Evolutionary conservation across 2,888 invertebrate species (phyloP).

Genomic region (Parnassius smintheus): DNA sequence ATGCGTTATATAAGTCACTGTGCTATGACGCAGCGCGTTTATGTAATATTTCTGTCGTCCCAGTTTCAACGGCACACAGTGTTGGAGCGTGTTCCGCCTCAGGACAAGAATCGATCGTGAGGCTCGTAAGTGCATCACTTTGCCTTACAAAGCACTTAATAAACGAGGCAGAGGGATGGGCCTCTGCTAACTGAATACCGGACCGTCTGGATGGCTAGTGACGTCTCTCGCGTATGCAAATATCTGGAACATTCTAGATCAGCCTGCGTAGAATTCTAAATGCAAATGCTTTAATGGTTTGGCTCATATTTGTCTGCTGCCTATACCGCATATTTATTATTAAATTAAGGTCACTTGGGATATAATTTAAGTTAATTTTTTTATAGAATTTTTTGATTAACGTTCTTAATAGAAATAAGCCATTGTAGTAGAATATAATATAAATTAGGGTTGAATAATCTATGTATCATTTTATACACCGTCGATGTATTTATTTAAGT

Average conservation of each 20-base stretch:
- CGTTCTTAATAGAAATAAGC: too few relatives aligned
- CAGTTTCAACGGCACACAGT: constrained; percentile 24
- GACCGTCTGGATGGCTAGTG: constrained; percentile 46
- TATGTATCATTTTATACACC: too few relatives aligned
- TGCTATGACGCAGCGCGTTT: constrained; percentile 24
- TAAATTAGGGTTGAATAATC: too few relatives aligned
- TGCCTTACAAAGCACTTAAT: constrained; percentile 26
- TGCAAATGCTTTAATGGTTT: constrained; percentile 17
- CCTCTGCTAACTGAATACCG: constrained; percentile 40
- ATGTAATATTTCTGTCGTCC: constrained; percentile 28
- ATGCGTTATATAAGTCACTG: constrained; percentile 21
- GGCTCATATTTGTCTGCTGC: constrained; percentile 12
- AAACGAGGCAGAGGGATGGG: constrained; percentile 4
- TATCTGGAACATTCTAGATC: constrained; percentile 36
- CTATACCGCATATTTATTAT: not conserved
- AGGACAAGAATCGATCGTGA: constrained; percentile 27
- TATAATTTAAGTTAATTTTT: too few relatives aligned
- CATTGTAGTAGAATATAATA: too few relatives aligned
- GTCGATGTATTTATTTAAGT: too few relatives aligned
- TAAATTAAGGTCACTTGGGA: too few relatives aligned
- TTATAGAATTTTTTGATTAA: too few relatives aligned
- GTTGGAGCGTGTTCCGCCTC: constrained; percentile 18
- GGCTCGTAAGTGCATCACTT: constrained; percentile 26
- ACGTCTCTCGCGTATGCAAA: constrained; percentile 43
- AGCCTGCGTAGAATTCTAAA: constrained; percentile 31